Percentiles rank a stretch among this genome's conserved stretches.
Evolutionary conservation across 2,113 vertebrate genomes (phyloP).

Genomic region (human): GRCh38 chr6:119673001-119673500

Average conservation of each 20-base stretch:
- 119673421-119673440: background rate
- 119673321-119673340: background rate
- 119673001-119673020: background rate
- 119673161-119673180: slow-evolving; percentile 37
- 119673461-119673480: background rate
- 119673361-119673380: background rate
- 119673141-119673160: slow-evolving; percentile 71
- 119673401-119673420: background rate
- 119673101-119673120: slow-evolving; percentile 6
- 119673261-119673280: slow-evolving; percentile 72
- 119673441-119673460: background rate
- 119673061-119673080: slow-evolving; percentile 78
- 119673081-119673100: slow-evolving; percentile 61
- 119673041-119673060: slow-evolving; percentile 43
- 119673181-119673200: slow-evolving; percentile 53
- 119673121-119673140: slow-evolving; percentile 78
- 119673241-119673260: slow-evolving; percentile 74
- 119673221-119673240: slow-evolving; percentile 68
- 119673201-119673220: slow-evolving; percentile 78
- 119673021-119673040: background rate
- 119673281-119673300: slow-evolving; percentile 67
- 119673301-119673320: slow-evolving; percentile 57
- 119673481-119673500: background rate
- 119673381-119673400: background rate
- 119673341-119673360: background rate